A percentile compares a stretch with the other conserved stretches of the same genome.
Conservation (phyloP, 2,888 invertebrate genomes). For the Anoncus sp. region DNA sequence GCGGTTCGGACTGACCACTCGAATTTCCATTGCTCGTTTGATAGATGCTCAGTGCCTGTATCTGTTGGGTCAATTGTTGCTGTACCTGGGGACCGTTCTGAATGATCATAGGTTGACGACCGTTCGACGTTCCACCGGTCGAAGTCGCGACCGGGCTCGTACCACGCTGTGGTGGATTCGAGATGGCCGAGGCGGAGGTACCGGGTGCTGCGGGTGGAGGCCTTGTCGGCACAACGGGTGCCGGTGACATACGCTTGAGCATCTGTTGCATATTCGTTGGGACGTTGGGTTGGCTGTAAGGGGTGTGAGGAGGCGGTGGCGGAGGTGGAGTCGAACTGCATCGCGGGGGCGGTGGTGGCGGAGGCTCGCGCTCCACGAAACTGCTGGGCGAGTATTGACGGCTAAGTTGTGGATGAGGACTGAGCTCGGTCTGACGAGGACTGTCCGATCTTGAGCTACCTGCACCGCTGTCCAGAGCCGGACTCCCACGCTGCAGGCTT, state of each 20-base stretch:
- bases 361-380: conserved; percentile 85
- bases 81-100: conserved; percentile 91
- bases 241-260: conserved; percentile 91
- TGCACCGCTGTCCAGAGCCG: conserved; percentile 94
- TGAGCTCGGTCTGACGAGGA: conserved; percentile 88
- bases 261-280: conserved; percentile 89
- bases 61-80: conserved; percentile 94
- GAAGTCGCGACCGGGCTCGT: conserved; percentile 89
- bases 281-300: conserved; percentile 84
- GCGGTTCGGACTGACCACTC: conserved; percentile 81
- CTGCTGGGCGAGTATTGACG: conserved; percentile 90
- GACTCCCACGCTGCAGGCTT: conserved; percentile 91
- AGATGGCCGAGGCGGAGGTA: conserved; percentile 76
- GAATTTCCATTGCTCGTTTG: conserved; percentile 84
- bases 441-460: conserved; percentile 96
- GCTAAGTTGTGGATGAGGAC: conserved; percentile 87
- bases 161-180: conserved; percentile 86
- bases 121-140: conserved; percentile 82
- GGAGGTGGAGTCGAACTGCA: conserved; percentile 89
- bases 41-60: conserved; percentile 93
- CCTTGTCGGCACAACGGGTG: conserved; percentile 88
- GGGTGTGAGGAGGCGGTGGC: conserved; percentile 85
- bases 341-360: conserved; percentile 91
- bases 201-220: conserved; percentile 87
- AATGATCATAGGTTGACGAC: conserved; percentile 91